Conservation (phyloP, 1,140 invertebrate genomes). For the Euura lappo region DNA sequence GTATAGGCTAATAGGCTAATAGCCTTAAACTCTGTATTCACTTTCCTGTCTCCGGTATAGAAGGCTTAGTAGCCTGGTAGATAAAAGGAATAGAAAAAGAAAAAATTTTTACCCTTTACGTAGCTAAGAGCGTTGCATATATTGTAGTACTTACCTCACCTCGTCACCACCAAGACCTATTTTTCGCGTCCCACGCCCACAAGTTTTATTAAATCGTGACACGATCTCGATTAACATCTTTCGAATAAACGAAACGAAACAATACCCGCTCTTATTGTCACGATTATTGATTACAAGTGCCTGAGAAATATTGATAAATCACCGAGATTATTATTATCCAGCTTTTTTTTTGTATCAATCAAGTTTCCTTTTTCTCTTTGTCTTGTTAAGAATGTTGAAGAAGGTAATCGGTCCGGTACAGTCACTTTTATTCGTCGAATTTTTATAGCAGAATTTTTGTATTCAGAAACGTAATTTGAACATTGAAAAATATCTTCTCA, state of each 20-base stretch:
- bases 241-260: neutral
- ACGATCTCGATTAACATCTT: neutral
- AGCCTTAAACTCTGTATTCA: constrained; percentile 5
- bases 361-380: too few relatives aligned
- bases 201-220: neutral
- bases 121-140: too few relatives aligned
- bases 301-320: neutral
- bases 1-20: constrained; percentile 10
- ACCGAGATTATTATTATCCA: too few relatives aligned
- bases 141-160: too few relatives aligned
- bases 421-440: too few relatives aligned
- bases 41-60: constrained; percentile 3
- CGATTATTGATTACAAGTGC: neutral
- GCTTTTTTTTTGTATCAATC: too few relatives aligned
- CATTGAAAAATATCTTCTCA: too few relatives aligned
- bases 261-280: neutral
- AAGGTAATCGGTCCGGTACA: neutral
- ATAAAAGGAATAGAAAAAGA: neutral
- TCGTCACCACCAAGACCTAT: too few relatives aligned
- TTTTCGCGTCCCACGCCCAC: neutral
- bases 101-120: neutral
- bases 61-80: neutral
- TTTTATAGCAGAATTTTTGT: too few relatives aligned
- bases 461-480: too few relatives aligned
- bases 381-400: too few relatives aligned